phyloP scores from a whole-genome alignment of 2,113 vertebrate species.

The Ophiodon elongatus region DNA sequence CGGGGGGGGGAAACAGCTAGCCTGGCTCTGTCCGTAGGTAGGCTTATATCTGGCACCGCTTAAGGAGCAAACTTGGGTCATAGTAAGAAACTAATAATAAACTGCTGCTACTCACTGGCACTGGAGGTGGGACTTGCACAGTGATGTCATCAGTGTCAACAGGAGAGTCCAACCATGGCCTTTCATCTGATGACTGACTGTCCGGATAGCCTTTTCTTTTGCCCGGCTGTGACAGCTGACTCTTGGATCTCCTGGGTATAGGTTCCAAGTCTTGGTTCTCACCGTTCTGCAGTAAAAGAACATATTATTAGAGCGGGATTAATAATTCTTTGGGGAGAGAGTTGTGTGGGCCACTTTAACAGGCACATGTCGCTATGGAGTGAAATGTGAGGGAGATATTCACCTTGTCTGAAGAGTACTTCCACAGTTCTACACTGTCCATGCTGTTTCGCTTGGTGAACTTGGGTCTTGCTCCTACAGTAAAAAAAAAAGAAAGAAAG shows the following conservation, averaged over 20 bases:
- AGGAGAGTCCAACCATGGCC: conserved; percentile 82
- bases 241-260: conserved; percentile 84
- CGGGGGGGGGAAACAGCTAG: no score
- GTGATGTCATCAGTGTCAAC: conserved; percentile 88
- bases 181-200: conserved; percentile 82
- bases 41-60: background rate
- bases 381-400: conserved; percentile 18
- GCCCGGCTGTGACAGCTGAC: conserved; percentile 79
- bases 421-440: conserved; percentile 92
- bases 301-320: background rate
- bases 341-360: background rate
- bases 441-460: conserved; percentile 90
- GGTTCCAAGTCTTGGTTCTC: conserved; percentile 87
- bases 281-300: conserved; percentile 85
- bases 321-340: background rate
- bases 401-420: conserved; percentile 92
- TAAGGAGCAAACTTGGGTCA: background rate
- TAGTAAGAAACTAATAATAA: background rate
- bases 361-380: conserved; percentile 61
- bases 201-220: conserved; percentile 87
- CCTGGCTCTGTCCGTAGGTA: background rate
- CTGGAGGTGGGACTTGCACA: conserved; percentile 87
- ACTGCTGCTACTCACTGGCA: conserved; percentile 85
- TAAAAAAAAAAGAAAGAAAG: background rate
- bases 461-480: conserved; percentile 93